These are phyloP conservation scores for Chanos chanos DNA, from an alignment of 2,797 vertebrate species.

Conservation along the genomic window DNA sequence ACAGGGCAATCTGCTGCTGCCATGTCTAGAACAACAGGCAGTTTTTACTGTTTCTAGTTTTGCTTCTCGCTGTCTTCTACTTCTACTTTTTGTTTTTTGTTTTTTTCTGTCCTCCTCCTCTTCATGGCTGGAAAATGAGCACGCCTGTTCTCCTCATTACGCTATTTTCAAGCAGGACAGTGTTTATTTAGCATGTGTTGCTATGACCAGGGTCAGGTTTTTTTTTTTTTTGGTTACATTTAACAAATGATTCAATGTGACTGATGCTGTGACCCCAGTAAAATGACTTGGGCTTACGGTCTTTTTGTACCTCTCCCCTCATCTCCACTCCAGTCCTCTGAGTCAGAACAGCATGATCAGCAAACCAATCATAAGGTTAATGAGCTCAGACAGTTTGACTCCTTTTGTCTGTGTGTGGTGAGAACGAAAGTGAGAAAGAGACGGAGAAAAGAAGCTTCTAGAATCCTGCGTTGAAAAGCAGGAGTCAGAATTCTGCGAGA, in stretches of 20 bases:
- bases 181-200: constrained; percentile 7
- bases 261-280: constrained; percentile 25
- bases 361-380: constrained; percentile 20
- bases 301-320: constrained; percentile 30
- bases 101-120: too few relatives aligned
- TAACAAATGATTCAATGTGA: background rate
- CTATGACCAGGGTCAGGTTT: background rate
- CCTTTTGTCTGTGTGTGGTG: constrained; percentile 10
- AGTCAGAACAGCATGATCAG: constrained; percentile 35
- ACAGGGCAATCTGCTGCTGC: background rate
- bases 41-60: background rate
- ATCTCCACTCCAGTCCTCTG: background rate
- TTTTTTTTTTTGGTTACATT: background rate
- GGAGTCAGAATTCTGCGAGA: constrained; percentile 1
- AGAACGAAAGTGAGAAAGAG: background rate
- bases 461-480: constrained; percentile 22
- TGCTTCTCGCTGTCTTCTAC: too few relatives aligned
- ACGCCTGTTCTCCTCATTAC: background rate
- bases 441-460: background rate
- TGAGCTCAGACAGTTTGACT: background rate
- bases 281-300: constrained; percentile 1
- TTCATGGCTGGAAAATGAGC: constrained; percentile 13
- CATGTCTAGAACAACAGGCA: background rate
- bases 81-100: too few relatives aligned
- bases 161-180: constrained; percentile 9